Conservation (phyloP, 2,113 vertebrate genomes). For the Triplophysa siluroides region DNA sequence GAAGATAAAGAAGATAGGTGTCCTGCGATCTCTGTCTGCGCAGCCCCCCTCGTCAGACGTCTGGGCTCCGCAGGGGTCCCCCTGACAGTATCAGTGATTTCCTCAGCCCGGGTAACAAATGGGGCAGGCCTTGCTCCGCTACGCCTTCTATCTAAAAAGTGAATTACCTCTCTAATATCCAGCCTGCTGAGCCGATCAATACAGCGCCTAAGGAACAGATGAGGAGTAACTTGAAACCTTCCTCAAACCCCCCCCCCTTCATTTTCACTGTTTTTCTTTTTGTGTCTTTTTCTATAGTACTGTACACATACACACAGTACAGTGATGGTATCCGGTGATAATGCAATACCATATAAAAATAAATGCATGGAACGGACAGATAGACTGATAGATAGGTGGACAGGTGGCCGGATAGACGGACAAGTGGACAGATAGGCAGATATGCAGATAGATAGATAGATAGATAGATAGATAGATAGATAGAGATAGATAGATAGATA, state of each 20-base stretch:
- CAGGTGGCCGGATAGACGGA: no score
- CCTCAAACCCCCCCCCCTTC: neutral
- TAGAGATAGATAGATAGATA: neutral
- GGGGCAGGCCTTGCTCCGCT: conserved; percentile 28
- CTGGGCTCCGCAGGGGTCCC: neutral
- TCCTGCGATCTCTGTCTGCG: neutral
- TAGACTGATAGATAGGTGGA: neutral
- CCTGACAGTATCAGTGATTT: conserved; percentile 47
- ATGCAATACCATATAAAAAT: no score
- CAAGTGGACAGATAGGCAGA: no score
- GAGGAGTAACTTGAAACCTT: conserved; percentile 31
- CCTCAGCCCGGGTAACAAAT: conserved; percentile 47
- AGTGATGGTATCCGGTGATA: neutral
- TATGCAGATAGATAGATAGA: neutral
- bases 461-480: neutral
- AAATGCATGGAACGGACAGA: no score
- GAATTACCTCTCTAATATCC: conserved; percentile 55
- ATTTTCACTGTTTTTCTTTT: neutral
- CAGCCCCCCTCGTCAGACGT: conserved; percentile 20
- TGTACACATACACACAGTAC: neutral
- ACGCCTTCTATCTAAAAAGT: conserved; percentile 48
- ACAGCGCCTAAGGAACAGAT: conserved; percentile 37
- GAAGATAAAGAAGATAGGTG: conserved; percentile 14
- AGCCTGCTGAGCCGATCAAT: conserved; percentile 48
- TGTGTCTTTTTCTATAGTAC: neutral